Evolutionary conservation across 1,140 invertebrate species (phyloP).

Genomic region (Halictus rubicundus): DNA sequence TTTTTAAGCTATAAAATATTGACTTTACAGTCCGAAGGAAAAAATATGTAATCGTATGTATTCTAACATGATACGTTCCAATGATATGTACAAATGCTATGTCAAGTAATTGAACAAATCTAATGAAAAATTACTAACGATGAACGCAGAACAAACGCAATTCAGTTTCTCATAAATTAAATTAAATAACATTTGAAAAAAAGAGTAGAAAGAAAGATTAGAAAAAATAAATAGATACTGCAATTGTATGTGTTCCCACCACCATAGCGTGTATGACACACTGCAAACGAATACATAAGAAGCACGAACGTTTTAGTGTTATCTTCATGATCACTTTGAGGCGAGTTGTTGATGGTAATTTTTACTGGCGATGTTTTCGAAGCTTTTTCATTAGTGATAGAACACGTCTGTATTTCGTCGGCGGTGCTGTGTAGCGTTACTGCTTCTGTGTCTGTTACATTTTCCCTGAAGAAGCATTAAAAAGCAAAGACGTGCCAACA

Average conservation of each 20-base stretch:
- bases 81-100: too few relatives aligned
- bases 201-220: background rate
- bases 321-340: constrained; percentile 29
- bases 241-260: constrained; percentile 7
- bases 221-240: background rate
- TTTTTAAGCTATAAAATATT: background rate
- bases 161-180: background rate
- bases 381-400: constrained; percentile 15
- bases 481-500: constrained; percentile 37
- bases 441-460: constrained; percentile 14
- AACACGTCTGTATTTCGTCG: background rate
- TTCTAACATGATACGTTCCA: too few relatives aligned
- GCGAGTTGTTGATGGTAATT: background rate
- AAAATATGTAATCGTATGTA: too few relatives aligned
- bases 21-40: background rate
- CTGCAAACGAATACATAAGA: constrained; percentile 33
- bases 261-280: constrained; percentile 22
- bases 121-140: too few relatives aligned
- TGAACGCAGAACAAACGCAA: too few relatives aligned
- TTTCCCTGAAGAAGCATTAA: constrained; percentile 39
- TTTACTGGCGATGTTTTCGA: constrained; percentile 14
- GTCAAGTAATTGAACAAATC: too few relatives aligned
- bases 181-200: background rate
- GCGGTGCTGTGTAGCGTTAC: background rate
- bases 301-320: constrained; percentile 50